Evolutionary conservation across 2,888 invertebrate species (phyloP).

Genomic region (Atrina japonica): DNA sequence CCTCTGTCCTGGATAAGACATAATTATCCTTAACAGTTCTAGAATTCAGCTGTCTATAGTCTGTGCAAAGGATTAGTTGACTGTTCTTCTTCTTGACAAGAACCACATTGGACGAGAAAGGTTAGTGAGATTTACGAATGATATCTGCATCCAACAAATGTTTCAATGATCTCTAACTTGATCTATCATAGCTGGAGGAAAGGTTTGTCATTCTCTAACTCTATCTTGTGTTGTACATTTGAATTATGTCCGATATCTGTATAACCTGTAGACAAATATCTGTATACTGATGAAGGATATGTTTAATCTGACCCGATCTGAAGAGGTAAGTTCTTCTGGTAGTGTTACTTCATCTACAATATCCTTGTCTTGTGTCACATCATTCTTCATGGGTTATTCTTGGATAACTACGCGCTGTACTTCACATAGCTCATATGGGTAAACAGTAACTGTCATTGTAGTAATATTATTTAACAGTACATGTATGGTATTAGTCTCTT

Average conservation of each 20-base stretch:
- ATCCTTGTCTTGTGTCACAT: no score
- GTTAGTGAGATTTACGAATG: conserved; percentile 19
- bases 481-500: background rate
- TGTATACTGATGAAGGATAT: conserved; percentile 7
- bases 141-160: no score
- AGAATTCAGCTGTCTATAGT: no score
- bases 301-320: no score
- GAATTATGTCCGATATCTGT: conserved; percentile 17
- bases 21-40: no score
- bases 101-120: no score
- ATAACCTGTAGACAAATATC: background rate
- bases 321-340: no score
- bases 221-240: conserved; percentile 20
- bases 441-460: conserved; percentile 7
- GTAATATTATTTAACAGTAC: conserved; percentile 14
- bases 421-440: conserved; percentile 13
- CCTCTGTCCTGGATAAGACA: background rate
- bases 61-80: no score
- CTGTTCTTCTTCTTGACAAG: no score
- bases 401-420: conserved; percentile 19
- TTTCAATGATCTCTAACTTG: conserved; percentile 12
- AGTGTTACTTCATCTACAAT: no score
- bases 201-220: conserved; percentile 6
- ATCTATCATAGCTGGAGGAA: background rate
- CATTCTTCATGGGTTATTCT: background rate